A percentile compares a stretch with the other conserved stretches of the same genome.
Evolutionary conservation across 2,888 invertebrate genomes (phyloP).

Genomic region (Conops quadrifasciatus): DNA sequence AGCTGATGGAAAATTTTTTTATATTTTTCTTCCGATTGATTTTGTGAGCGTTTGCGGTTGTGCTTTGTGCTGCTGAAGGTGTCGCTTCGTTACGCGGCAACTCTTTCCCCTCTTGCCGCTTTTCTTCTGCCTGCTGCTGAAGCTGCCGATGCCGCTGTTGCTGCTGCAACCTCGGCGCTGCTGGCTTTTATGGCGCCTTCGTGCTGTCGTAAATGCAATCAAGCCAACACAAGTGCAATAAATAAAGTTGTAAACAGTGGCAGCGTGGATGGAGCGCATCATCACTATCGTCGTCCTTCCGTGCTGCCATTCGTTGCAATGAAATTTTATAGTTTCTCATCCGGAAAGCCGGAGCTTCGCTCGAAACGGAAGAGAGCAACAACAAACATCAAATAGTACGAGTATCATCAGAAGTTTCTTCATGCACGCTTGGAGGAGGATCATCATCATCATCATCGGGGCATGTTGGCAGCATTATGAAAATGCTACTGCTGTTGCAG

Average conservation of each 20-base stretch:
- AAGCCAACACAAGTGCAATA: constrained; percentile 12
- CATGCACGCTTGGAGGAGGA: not conserved
- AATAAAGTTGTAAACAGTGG: constrained; percentile 16
- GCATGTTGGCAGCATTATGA: constrained; percentile 7
- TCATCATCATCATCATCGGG: not conserved
- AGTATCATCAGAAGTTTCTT: not conserved
- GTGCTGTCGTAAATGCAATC: constrained; percentile 20
- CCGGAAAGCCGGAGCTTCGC: not conserved
- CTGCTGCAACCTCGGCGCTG: not conserved
- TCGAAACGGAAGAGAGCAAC: not conserved
- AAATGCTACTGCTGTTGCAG: not conserved
- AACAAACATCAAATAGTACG: not conserved
- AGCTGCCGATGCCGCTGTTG: not conserved
- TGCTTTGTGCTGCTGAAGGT: not conserved
- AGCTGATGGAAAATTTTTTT: not conserved
- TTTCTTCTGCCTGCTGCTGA: too few species aligned
- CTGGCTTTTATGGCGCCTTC: constrained; percentile 13
- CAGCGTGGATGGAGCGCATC: not conserved
- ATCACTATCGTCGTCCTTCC: too few species aligned
- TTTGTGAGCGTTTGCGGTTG: not conserved
- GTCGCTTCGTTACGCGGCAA: too few species aligned
- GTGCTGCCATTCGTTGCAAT: too few species aligned
- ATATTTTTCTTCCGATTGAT: not conserved
- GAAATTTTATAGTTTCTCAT: not conserved
- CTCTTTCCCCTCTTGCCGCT: too few species aligned